Conservation (phyloP, 2,797 vertebrate species). For the Jordanella pulchra region DNA sequence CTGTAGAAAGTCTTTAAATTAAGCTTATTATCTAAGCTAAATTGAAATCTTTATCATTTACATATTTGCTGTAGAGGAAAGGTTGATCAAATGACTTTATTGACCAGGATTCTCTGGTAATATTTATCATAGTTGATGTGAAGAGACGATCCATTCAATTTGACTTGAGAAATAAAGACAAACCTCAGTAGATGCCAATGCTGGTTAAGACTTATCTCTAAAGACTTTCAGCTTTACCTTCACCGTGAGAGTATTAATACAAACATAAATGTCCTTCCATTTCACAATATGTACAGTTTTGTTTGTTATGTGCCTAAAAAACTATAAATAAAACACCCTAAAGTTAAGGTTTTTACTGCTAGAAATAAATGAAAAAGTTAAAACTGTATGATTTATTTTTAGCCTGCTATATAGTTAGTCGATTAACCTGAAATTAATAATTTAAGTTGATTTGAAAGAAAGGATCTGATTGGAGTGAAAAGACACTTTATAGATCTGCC, state of each 20-base stretch:
- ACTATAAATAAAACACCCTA: neutral
- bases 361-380: neutral
- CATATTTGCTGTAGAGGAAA: no score
- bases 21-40: no score
- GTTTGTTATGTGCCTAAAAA: neutral
- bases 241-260: no score
- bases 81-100: no score
- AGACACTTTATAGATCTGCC: conserved; percentile 1
- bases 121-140: neutral
- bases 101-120: neutral
- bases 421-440: neutral
- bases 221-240: neutral
- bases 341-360: neutral
- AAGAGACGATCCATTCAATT: neutral
- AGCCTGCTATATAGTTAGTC: neutral
- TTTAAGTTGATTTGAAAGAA: neutral
- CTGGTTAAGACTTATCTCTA: neutral
- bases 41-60: no score
- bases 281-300: neutral
- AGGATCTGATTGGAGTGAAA: neutral
- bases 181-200: neutral
- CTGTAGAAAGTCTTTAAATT: no score
- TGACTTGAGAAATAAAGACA: neutral
- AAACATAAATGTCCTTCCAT: neutral
- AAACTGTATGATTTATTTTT: neutral